These are phyloP conservation scores for Papilio dardanus DNA, from an alignment of 1,140 invertebrate genomes.

Conservation along the genomic window DNA sequence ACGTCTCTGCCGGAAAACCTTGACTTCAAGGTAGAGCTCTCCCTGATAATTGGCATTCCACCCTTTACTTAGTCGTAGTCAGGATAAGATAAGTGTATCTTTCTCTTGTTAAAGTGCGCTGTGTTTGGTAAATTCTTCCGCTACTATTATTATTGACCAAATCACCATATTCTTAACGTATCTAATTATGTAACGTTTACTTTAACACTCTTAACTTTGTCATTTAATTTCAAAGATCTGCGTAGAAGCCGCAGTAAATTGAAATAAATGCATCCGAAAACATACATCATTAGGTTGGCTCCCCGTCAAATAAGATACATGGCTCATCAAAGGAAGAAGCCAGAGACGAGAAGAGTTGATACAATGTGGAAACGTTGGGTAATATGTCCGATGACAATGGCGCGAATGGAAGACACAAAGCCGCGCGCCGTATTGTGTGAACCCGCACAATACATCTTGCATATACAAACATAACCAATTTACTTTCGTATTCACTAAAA, in stretches of 20 bases:
- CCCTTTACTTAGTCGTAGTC: neutral
- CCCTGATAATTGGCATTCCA: neutral
- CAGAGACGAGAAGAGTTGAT: constrained; percentile 67
- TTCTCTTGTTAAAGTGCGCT: neutral
- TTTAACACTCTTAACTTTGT: neutral
- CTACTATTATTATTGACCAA: neutral
- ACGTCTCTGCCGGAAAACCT: neutral
- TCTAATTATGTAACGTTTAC: neutral
- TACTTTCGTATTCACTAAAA: constrained; percentile 59
- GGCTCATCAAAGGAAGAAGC: constrained; percentile 71
- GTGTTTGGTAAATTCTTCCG: neutral
- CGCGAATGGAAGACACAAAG: constrained; percentile 75
- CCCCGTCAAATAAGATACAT: constrained; percentile 58
- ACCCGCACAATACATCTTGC: constrained; percentile 77
- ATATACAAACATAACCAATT: constrained; percentile 66
- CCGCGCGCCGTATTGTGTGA: constrained; percentile 72
- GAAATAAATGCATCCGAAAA: constrained; percentile 41
- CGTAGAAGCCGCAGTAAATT: constrained; percentile 41
- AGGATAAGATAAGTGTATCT: neutral
- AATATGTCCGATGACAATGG: constrained; percentile 79
- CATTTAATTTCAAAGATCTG: neutral
- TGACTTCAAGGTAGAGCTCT: neutral
- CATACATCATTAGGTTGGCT: constrained; percentile 40
- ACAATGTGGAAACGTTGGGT: constrained; percentile 78
- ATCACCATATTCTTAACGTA: neutral